These are phyloP conservation scores for Drepana arcuata DNA, from an alignment of 1,140 invertebrate genomes.

Conservation along the genomic window DNA sequence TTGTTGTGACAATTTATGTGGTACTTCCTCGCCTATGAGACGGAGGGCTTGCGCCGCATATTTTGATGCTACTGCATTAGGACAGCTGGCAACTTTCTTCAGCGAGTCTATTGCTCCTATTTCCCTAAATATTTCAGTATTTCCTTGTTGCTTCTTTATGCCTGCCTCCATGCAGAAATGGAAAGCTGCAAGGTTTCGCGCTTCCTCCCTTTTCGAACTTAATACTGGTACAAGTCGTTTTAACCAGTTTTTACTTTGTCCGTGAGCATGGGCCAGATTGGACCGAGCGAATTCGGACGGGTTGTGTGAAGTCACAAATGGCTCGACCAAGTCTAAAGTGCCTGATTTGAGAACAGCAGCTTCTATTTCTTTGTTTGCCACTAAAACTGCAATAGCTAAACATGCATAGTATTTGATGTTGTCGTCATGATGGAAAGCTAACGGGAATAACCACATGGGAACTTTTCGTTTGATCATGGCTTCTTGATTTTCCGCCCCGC, in stretches of 20 bases:
- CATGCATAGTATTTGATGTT: conserved; percentile 99
- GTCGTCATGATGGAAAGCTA: conserved; percentile 97
- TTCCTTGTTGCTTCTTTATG: conserved; percentile 97
- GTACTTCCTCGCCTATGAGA: conserved; percentile 96
- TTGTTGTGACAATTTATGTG: conserved; percentile 97
- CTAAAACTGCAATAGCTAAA: conserved; percentile 95
- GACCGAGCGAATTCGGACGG: conserved; percentile 96
- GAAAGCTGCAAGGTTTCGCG: conserved; percentile 96
- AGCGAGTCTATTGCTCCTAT: conserved; percentile 96
- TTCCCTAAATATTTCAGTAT: conserved; percentile 93
- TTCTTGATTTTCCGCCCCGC: conserved; percentile 97
- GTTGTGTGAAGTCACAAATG: conserved; percentile 94
- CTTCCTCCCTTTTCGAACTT: conserved; percentile 95
- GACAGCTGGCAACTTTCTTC: conserved; percentile 97
- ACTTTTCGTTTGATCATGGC: conserved; percentile 97
- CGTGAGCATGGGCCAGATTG: conserved; percentile 93
- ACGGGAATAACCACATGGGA: conserved; percentile 97
- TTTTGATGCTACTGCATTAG: conserved; percentile 97
- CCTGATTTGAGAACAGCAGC: conserved; percentile 95
- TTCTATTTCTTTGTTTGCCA: conserved; percentile 99
- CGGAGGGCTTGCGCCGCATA: conserved; percentile 96
- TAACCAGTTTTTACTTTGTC: conserved; percentile 97
- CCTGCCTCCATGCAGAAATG: conserved; percentile 99
- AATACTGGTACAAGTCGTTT: conserved; percentile 94
- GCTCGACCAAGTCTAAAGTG: conserved; percentile 95